Conservation (phyloP, 2,113 vertebrate species). For the Gallinago media region DNA sequence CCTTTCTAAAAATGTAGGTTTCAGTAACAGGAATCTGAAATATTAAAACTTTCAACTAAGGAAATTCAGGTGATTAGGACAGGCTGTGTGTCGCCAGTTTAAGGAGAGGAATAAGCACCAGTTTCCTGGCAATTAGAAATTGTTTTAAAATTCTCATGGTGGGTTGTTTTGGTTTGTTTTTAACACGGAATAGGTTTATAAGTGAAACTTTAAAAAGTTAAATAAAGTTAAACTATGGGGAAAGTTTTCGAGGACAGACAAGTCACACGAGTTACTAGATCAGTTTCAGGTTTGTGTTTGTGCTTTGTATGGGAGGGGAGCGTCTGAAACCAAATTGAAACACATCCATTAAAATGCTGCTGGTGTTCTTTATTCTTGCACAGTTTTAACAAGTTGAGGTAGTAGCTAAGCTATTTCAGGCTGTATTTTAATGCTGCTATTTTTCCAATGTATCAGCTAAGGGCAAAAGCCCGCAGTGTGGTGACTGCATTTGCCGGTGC, state of each 20-base stretch:
- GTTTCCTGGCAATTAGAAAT: not conserved
- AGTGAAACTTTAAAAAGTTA: not conserved
- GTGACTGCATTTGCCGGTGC: not conserved
- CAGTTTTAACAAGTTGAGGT: slow-evolving; percentile 10
- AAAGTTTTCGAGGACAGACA: not conserved
- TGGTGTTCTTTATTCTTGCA: slow-evolving; percentile 43
- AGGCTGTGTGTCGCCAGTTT: not conserved
- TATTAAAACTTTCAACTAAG: not conserved
- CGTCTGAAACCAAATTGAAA: not conserved
- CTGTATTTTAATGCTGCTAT: slow-evolving; percentile 45
- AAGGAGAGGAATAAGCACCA: not conserved
- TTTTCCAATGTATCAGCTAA: not conserved
- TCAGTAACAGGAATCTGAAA: not conserved
- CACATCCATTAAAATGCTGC: slow-evolving; percentile 8
- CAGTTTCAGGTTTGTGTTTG: not conserved
- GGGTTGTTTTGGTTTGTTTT: not conserved
- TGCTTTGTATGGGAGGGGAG: not conserved
- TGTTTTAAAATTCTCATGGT: not conserved
- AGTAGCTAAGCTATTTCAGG: slow-evolving; percentile 23
- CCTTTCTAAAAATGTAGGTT: not conserved
- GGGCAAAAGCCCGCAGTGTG: not conserved
- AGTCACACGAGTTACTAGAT: not conserved
- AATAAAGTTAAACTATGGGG: not conserved
- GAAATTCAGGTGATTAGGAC: not conserved
- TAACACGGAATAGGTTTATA: not conserved